Percentiles rank a stretch among this genome's conserved stretches.
Conservation (phyloP, 2,113 vertebrate species). For the Pollachius pollachius region DNA sequence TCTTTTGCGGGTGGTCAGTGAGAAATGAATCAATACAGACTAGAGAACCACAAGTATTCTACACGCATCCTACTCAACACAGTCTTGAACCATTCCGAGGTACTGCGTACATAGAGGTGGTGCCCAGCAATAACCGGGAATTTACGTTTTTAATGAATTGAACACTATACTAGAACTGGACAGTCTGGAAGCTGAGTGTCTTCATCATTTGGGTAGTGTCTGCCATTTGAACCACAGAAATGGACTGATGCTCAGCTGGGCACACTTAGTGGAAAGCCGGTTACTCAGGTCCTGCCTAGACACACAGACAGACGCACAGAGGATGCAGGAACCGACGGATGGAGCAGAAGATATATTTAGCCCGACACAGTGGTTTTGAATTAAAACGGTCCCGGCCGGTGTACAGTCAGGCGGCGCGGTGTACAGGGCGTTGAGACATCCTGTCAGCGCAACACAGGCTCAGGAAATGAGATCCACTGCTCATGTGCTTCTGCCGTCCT, state of each 20-base stretch:
- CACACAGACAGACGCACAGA: not conserved
- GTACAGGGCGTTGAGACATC: constrained; percentile 3
- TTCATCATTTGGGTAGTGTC: not conserved
- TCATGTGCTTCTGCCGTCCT: constrained; percentile 28
- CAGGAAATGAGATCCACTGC: constrained; percentile 16
- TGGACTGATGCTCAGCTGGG: too few species aligned
- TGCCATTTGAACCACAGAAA: not conserved
- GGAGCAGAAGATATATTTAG: constrained; percentile 50
- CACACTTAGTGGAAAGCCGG: constrained; percentile 12
- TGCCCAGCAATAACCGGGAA: constrained; percentile 18
- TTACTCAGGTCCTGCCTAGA: constrained; percentile 11
- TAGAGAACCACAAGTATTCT: constrained; percentile 27
- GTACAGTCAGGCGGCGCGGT: constrained; percentile 27
- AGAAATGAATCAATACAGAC: constrained; percentile 35
- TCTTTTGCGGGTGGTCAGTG: constrained; percentile 30
- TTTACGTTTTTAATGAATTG: not conserved
- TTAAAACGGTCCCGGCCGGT: constrained; percentile 29
- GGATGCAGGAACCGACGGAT: not conserved
- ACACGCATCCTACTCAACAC: constrained; percentile 33
- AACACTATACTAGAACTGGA: not conserved
- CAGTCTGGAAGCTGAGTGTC: not conserved
- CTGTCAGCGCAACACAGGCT: constrained; percentile 16
- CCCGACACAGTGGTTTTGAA: constrained; percentile 47
- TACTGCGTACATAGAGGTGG: constrained; percentile 28
- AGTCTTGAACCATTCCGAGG: constrained; percentile 13